A percentile compares a stretch with the other conserved stretches of the same genome.
Conservation (phyloP, 2,797 vertebrate species). For the Phataginus tricuspis region DNA sequence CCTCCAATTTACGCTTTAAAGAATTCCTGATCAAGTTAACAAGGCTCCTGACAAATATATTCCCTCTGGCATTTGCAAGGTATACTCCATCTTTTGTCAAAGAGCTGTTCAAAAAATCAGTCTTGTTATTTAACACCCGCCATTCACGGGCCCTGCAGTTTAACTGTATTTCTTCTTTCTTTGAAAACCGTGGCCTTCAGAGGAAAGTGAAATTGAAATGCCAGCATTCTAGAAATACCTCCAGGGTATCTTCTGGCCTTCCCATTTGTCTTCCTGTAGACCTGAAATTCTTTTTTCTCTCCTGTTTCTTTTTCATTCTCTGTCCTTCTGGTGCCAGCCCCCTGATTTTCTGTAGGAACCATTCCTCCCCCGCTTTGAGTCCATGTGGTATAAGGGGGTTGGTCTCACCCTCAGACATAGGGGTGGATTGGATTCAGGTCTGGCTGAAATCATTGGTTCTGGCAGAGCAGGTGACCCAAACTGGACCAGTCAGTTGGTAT, state of each 20-base stretch:
- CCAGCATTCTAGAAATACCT: background rate
- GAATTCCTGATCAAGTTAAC: background rate
- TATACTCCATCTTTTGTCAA: background rate
- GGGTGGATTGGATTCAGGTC: background rate
- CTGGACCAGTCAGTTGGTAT: background rate
- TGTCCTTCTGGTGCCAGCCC: background rate
- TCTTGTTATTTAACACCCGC: background rate
- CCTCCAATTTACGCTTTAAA: background rate
- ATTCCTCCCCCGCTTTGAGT: background rate
- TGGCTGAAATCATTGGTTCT: background rate
- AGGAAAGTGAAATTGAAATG: background rate
- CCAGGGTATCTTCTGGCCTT: background rate
- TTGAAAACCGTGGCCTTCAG: background rate
- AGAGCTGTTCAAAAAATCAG: background rate
- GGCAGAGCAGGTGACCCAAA: background rate
- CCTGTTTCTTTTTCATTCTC: background rate
- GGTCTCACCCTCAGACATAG: background rate
- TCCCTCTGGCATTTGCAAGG: background rate
- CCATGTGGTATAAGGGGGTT: background rate
- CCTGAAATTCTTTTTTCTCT: background rate
- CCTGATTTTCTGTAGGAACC: background rate
- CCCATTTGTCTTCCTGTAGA: background rate
- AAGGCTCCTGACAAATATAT: background rate
- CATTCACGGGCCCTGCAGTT: background rate
- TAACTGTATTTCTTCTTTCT: background rate